Evolutionary conservation across 2,797 vertebrate species (phyloP), one percentile per base, ranked within the genome.

Genomic region (Anisognathus igniventris): DNA sequence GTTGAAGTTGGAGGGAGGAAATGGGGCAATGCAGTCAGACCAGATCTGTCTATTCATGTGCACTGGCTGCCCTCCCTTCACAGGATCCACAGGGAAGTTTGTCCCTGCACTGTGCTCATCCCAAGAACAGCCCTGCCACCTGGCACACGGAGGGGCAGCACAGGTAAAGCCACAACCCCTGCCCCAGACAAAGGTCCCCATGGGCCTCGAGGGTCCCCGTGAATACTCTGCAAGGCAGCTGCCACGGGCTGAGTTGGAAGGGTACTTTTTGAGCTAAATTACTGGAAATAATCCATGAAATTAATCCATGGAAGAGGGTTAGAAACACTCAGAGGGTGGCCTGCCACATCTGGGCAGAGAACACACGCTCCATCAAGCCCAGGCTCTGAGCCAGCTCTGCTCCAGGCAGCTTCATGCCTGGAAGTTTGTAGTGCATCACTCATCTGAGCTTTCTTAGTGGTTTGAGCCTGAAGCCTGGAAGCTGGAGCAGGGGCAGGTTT

Each of bases 161-260:
- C 4, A 1, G 12, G 18, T 1, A 22, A 30, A 0, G 2, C 37
- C 10, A 2, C 62, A 67, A 25, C 2, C 61, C 56, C 62, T 0
- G 1, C 17, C 48, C 42, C 1, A 19, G 40, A 10, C 5, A 23
- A 23, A 15, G 20, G 27, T 89, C 78, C 67, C 62, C 9, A 48
- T 66, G 72, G 42, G 44, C 44, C 44, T 22, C 11, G 20, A 44
- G 15, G 20, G 30, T 87, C 78, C 67, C 62, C 9, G 37, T 71
- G 73, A 92, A 88, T 50, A 84, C 83, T 47, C 90, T 86, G 86
- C 93, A 95, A 92, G 91, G 91, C 56, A 56, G 53, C 73, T 56
- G 44, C 19, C 24, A 12, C 31, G 28, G 11, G 16, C 4, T 11
- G 6, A 28, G 28, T 0, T 22, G 40, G 51, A 40, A 20, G 10